phyloP scores from a whole-genome alignment of 1,140 invertebrate species.

The Melitaea cinxia region DNA sequence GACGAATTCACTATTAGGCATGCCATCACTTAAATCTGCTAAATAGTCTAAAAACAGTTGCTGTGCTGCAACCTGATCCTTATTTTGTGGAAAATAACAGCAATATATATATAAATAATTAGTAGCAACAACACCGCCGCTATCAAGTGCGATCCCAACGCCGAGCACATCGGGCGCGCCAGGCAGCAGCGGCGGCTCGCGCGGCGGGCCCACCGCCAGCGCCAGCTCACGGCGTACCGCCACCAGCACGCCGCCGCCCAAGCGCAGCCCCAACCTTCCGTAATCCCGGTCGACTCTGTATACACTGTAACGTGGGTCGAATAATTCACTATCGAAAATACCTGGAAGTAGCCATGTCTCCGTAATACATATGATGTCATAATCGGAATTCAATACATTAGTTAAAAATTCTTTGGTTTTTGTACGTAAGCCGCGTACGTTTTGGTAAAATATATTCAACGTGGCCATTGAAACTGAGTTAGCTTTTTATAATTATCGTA shows the following conservation, averaged over 20 bases:
- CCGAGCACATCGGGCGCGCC: too few relatives aligned
- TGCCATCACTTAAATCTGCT: too few relatives aligned
- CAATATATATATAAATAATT: too few relatives aligned
- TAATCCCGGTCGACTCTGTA: slow-evolving; percentile 18
- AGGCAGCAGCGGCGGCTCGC: too few relatives aligned
- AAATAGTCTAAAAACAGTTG: too few relatives aligned
- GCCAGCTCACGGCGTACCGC: slow-evolving; percentile 9
- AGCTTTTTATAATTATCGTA: background rate
- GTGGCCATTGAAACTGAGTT: background rate
- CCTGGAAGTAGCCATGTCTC: slow-evolving; percentile 17
- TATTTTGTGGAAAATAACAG: too few relatives aligned
- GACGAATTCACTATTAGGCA: too few relatives aligned
- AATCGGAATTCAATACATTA: slow-evolving; percentile 9
- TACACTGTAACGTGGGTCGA: slow-evolving; percentile 19
- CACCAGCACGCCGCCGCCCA: slow-evolving; percentile 14
- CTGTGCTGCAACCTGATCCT: too few relatives aligned
- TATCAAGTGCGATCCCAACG: too few relatives aligned
- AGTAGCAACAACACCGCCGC: too few relatives aligned
- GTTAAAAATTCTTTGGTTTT: slow-evolving; percentile 12
- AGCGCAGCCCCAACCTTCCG: background rate
- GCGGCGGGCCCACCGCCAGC: too few relatives aligned
- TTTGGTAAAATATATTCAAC: slow-evolving; percentile 17
- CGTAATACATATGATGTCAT: slow-evolving; percentile 18
- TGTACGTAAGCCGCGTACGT: slow-evolving; percentile 9
- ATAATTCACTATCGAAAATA: slow-evolving; percentile 11